A percentile compares a stretch with the other conserved stretches of the same genome.
phyloP scores from a whole-genome alignment of 92 coral and sea anemone species.

The Bergia sp. region DNA sequence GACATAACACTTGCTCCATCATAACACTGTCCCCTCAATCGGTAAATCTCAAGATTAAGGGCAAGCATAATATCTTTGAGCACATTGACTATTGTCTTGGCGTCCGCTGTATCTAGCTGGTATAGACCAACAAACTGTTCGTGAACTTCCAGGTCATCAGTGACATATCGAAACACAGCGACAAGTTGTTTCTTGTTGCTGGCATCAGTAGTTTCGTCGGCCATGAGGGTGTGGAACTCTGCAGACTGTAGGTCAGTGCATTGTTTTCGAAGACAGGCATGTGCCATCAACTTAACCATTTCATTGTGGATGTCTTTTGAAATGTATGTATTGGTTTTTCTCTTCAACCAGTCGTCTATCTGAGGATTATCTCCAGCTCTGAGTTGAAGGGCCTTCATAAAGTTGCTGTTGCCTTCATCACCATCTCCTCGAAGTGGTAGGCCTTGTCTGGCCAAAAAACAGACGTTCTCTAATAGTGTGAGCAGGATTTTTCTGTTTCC shows the following conservation, averaged over 20 bases:
- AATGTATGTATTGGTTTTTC: slow-evolving; percentile 23
- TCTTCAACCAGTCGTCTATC: slow-evolving; percentile 19
- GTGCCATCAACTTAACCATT: slow-evolving; percentile 31
- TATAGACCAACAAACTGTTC: slow-evolving; percentile 39
- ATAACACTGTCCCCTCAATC: not conserved
- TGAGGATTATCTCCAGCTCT: slow-evolving; percentile 26
- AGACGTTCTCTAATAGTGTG: slow-evolving; percentile 3
- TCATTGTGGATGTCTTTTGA: slow-evolving; percentile 28
- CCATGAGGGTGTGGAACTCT: slow-evolving; percentile 38
- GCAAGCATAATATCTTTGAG: slow-evolving; percentile 37
- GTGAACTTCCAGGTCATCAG: slow-evolving; percentile 15
- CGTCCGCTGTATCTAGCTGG: slow-evolving; percentile 24
- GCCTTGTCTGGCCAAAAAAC: slow-evolving; percentile 16
- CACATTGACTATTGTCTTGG: slow-evolving; percentile 19
- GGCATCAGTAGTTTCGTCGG: slow-evolving; percentile 34
- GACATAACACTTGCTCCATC: slow-evolving; percentile 40
- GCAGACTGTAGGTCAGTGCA: slow-evolving; percentile 28
- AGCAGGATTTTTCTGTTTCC: slow-evolving; percentile 26
- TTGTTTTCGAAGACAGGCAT: slow-evolving; percentile 14
- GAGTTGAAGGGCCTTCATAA: slow-evolving; percentile 27
- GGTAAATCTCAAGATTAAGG: slow-evolving; percentile 22
- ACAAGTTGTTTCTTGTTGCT: slow-evolving; percentile 41
- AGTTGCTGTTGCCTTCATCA: slow-evolving; percentile 24
- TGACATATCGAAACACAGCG: slow-evolving; percentile 27
- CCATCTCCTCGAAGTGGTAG: slow-evolving; percentile 19